A percentile compares a stretch with the other conserved stretches of the same genome.
These are phyloP conservation scores for Sycophila sp. DNA, from an alignment of 1,140 invertebrate species.

Conservation along the genomic window DNA sequence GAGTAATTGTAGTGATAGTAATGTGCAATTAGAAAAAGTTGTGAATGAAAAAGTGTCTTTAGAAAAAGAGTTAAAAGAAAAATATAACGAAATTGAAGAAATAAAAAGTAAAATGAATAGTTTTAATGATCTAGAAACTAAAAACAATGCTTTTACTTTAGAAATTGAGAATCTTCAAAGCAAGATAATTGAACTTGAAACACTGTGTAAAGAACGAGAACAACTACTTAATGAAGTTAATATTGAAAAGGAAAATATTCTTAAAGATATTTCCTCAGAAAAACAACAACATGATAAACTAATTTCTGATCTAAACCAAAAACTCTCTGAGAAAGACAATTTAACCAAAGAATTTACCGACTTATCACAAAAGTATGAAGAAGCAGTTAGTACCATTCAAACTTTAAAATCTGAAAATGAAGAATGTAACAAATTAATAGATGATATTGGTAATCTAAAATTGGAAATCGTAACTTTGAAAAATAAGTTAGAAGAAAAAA, in stretches of 20 bases:
- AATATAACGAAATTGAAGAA: conserved; percentile 57
- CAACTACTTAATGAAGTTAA: conserved; percentile 1
- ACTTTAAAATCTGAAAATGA: conserved; percentile 38
- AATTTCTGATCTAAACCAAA: conserved; percentile 1
- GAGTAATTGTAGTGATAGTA: conserved; percentile 27
- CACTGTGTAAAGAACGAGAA: conserved; percentile 30
- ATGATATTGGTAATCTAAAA: conserved; percentile 30
- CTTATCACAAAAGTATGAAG: conserved; percentile 31
- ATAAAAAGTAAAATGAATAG: conserved; percentile 52
- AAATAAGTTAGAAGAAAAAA: conserved; percentile 19
- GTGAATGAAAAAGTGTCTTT: conserved; percentile 38
- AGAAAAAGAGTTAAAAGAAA: conserved; percentile 52
- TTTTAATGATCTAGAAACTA: conserved; percentile 35
- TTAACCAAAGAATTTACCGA: conserved; percentile 21
- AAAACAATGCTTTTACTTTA: conserved; percentile 43
- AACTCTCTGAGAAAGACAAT: conserved; percentile 11
- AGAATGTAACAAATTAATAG: conserved; percentile 26
- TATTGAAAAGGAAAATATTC: conserved; percentile 26
- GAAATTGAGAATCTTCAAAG: conserved; percentile 48
- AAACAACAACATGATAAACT: conserved; percentile 1
- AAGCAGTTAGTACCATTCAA: conserved; percentile 30
- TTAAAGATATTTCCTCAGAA: conserved; percentile 16
- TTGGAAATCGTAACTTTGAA: conserved; percentile 33
- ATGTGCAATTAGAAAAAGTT: conserved; percentile 57
- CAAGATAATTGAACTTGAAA: conserved; percentile 41